Evolutionary conservation across 2,113 vertebrate species (phyloP).

Genomic region (Gracilinanus agilis): DNA sequence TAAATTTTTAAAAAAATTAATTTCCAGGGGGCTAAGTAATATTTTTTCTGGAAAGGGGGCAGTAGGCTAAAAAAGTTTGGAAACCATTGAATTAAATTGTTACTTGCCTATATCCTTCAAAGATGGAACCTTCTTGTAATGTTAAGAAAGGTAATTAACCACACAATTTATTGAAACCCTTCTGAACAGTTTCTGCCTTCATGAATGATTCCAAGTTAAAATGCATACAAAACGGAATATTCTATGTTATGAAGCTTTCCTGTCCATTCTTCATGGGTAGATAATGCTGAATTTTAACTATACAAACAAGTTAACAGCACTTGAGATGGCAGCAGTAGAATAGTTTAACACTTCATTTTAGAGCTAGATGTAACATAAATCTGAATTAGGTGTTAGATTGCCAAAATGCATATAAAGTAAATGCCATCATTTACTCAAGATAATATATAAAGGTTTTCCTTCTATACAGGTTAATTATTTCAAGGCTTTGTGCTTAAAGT

Average conservation of each 20-base stretch:
- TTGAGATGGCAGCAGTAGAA: not conserved
- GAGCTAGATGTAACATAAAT: not conserved
- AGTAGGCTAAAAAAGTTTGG: too few relatives aligned
- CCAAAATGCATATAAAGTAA: not conserved
- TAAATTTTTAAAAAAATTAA: too few relatives aligned
- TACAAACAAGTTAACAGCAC: not conserved
- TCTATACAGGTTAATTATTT: not conserved
- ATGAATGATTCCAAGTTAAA: conserved; percentile 17
- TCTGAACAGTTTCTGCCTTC: not conserved
- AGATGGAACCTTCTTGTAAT: not conserved
- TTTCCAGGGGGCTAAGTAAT: too few relatives aligned
- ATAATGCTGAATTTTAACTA: not conserved
- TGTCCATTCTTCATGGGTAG: not conserved
- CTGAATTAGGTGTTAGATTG: not conserved
- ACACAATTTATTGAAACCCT: not conserved
- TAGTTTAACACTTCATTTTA: not conserved
- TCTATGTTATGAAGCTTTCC: conserved; percentile 16
- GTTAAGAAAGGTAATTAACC: not conserved
- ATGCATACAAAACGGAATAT: conserved; percentile 23
- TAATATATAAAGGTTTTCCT: not conserved
- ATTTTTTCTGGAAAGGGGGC: too few relatives aligned
- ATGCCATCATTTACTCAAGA: not conserved
- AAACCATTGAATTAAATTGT: too few relatives aligned
- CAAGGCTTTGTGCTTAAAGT: not conserved
- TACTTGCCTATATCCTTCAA: not conserved